These are phyloP conservation scores for Pipra filicauda DNA, from an alignment of 2,113 vertebrate genomes.

Conservation along the genomic window DNA sequence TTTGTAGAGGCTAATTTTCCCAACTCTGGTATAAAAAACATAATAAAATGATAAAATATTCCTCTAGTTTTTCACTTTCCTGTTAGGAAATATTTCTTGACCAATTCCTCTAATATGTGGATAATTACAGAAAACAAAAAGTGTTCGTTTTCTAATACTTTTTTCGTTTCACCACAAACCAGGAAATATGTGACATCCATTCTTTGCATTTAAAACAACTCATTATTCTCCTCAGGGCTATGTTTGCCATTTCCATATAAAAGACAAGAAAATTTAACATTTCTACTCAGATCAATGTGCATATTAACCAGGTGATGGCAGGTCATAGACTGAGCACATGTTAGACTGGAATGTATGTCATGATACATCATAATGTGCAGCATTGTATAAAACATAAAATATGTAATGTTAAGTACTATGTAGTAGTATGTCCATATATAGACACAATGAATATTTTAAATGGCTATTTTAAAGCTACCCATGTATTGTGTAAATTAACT, in stretches of 20 bases:
- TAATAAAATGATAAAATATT: neutral
- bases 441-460: neutral
- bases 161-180: neutral
- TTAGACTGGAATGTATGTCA: neutral
- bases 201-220: neutral
- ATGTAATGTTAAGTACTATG: rapidly evolving
- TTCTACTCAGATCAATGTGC: neutral
- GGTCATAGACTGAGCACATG: neutral
- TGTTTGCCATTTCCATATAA: neutral
- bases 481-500: neutral
- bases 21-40: neutral
- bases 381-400: neutral
- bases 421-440: no score
- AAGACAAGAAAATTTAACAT: neutral
- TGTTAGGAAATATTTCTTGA: neutral
- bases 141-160: neutral
- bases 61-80: neutral
- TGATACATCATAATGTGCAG: neutral
- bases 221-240: neutral
- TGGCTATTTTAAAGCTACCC: neutral
- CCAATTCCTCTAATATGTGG: neutral
- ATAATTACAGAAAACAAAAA: neutral
- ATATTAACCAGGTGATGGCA: neutral
- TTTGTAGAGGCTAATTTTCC: neutral
- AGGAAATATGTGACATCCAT: neutral